These are phyloP conservation scores for Clarias pachynema DNA, from an alignment of 2,797 vertebrate species.

Conservation along the genomic window DNA sequence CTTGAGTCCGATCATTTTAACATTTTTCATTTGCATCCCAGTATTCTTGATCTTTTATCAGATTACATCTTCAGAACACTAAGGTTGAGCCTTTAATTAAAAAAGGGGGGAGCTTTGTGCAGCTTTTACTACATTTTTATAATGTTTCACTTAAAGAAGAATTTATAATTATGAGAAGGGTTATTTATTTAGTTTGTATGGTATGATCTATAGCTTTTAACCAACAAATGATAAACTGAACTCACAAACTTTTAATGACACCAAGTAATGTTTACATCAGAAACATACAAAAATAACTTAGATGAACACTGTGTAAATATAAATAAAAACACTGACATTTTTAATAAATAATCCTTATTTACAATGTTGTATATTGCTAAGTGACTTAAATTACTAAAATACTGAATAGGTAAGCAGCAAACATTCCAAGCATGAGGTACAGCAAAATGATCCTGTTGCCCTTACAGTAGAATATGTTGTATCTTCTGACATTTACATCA, in stretches of 20 bases:
- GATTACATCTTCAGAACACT: too few species aligned
- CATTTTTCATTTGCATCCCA: too few species aligned
- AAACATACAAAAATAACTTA: conserved; percentile 88
- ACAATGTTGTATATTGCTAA: conserved; percentile 91
- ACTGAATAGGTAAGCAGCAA: conserved; percentile 86
- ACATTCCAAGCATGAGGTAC: conserved; percentile 86
- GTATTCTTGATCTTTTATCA: too few species aligned
- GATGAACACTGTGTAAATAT: conserved; percentile 88
- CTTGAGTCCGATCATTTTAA: too few species aligned
- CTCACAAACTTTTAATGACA: conserved; percentile 75
- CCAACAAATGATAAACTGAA: conserved; percentile 62
- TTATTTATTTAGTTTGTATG: conserved; percentile 55
- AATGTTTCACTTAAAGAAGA: conserved; percentile 25
- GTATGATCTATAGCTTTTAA: conserved; percentile 76
- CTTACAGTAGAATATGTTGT: conserved; percentile 83
- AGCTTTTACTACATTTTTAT: conserved; percentile 37
- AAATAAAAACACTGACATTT: conserved; percentile 87
- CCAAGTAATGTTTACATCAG: conserved; percentile 72
- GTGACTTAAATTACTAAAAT: conserved; percentile 84
- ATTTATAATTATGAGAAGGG: background rate
- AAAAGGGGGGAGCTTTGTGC: conserved; percentile 45
- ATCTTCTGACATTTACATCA: conserved; percentile 70
- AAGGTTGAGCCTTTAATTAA: conserved; percentile 36
- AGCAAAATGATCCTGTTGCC: conserved; percentile 78
- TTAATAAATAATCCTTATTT: conserved; percentile 96